Evolutionary conservation across 1,140 invertebrate species (phyloP).

Genomic region (Aphaenogaster rudis): DNA sequence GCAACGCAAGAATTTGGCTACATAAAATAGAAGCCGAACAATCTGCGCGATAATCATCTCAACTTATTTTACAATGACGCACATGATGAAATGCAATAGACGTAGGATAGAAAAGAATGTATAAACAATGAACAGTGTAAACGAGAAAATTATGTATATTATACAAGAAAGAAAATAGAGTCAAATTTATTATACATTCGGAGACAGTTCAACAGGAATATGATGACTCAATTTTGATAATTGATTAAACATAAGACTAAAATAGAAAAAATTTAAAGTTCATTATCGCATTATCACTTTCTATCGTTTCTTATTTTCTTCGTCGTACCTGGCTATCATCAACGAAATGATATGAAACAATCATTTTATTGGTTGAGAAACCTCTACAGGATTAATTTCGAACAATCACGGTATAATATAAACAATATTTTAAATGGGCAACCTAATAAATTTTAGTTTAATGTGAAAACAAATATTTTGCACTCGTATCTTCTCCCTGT

Average conservation of each 20-base stretch:
- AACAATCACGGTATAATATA: slow-evolving; percentile 73
- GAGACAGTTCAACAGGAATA: slow-evolving; percentile 41
- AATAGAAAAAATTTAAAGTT: neutral
- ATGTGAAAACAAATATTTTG: slow-evolving; percentile 69
- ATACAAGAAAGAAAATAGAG: slow-evolving; percentile 17
- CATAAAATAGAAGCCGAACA: neutral
- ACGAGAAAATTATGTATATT: slow-evolving; percentile 10
- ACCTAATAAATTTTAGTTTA: slow-evolving; percentile 16
- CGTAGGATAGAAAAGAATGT: slow-evolving; percentile 9
- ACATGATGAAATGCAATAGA: slow-evolving; percentile 4
- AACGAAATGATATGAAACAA: slow-evolving; percentile 20
- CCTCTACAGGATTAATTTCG: slow-evolving; percentile 6
- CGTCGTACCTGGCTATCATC: slow-evolving; percentile 47
- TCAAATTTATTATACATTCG: slow-evolving; percentile 31
- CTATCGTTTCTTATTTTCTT: neutral
- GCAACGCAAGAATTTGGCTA: neutral
- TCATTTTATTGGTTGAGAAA: slow-evolving; percentile 1
- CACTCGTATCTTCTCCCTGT: slow-evolving; percentile 59
- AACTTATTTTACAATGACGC: neutral
- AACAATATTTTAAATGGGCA: slow-evolving; percentile 43
- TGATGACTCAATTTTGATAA: neutral
- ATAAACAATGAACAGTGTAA: slow-evolving; percentile 11
- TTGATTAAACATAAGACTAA: neutral
- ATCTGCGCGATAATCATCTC: neutral
- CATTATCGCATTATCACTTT: neutral